phyloP scores from a whole-genome alignment of 1,140 invertebrate species.

The Caenorhabditis remanei region DNA sequence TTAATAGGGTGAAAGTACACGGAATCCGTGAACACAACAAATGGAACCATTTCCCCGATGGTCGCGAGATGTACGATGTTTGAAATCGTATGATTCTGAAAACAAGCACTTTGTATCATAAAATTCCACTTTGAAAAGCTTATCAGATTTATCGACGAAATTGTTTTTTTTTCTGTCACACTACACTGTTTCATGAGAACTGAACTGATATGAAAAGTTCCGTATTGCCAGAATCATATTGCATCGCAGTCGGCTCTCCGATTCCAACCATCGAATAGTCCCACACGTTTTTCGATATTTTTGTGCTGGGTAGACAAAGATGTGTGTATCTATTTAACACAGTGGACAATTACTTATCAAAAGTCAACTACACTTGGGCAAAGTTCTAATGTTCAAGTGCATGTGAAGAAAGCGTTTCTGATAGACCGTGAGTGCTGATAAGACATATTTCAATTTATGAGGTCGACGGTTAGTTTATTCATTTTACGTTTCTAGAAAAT shows the following conservation, averaged over 20 bases:
- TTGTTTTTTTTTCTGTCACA: not conserved
- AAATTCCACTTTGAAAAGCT: not conserved
- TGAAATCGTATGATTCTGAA: conserved; percentile 32
- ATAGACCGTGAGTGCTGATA: not conserved
- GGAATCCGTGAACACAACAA: not conserved
- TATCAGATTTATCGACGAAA: not conserved
- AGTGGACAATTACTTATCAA: not conserved
- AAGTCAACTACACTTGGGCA: not conserved
- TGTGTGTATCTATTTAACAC: no score
- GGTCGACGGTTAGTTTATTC: not conserved
- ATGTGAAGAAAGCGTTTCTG: not conserved
- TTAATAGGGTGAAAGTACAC: conserved; percentile 22
- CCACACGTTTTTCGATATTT: no score
- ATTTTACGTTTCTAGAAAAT: not conserved
- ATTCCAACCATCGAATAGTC: not conserved
- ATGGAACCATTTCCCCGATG: conserved; percentile 2
- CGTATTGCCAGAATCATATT: no score
- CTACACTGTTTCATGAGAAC: not conserved
- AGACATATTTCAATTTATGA: not conserved
- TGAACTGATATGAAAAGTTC: no score
- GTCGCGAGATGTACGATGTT: conserved; percentile 1
- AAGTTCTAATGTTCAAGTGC: conserved; percentile 44
- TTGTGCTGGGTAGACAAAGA: no score
- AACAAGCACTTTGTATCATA: conserved; percentile 36
- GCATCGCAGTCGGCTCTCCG: not conserved